These are phyloP conservation scores for Yponomeuta cagnagella DNA, from an alignment of 2,888 invertebrate species.

Conservation along the genomic window DNA sequence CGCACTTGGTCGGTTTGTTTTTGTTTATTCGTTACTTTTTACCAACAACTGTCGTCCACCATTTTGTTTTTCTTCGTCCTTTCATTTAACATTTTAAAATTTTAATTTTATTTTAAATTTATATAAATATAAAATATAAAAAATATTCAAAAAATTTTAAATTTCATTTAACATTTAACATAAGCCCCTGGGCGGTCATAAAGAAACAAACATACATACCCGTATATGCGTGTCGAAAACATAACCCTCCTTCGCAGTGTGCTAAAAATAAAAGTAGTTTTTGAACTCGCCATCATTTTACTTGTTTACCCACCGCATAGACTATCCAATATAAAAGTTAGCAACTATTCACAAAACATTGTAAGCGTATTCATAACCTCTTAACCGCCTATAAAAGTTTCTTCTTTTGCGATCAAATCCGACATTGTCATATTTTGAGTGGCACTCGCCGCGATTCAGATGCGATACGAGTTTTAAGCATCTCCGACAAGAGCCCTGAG, in stretches of 20 bases:
- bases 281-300: not conserved
- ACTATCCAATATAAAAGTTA: conserved; percentile 12
- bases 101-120: too few species aligned
- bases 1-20: too few species aligned
- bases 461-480: conserved; percentile 57
- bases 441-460: conserved; percentile 37
- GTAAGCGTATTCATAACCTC: conserved; percentile 48
- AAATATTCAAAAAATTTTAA: too few species aligned
- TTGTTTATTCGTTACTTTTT: too few species aligned
- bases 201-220: too few species aligned
- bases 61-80: too few species aligned
- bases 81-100: too few species aligned
- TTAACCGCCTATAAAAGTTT: conserved; percentile 49
- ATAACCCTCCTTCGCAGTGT: not conserved
- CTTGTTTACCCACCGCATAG: conserved; percentile 9
- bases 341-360: conserved; percentile 4
- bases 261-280: not conserved
- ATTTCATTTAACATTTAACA: too few species aligned
- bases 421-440: conserved; percentile 60
- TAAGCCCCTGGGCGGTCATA: too few species aligned
- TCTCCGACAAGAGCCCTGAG: conserved; percentile 30
- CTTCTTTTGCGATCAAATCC: conserved; percentile 46
- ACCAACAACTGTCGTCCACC: too few species aligned
- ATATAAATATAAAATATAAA: too few species aligned
- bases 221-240: too few species aligned